phyloP scores from a whole-genome alignment of 2,113 vertebrate species.

The Typhlomys cinereus region DNA sequence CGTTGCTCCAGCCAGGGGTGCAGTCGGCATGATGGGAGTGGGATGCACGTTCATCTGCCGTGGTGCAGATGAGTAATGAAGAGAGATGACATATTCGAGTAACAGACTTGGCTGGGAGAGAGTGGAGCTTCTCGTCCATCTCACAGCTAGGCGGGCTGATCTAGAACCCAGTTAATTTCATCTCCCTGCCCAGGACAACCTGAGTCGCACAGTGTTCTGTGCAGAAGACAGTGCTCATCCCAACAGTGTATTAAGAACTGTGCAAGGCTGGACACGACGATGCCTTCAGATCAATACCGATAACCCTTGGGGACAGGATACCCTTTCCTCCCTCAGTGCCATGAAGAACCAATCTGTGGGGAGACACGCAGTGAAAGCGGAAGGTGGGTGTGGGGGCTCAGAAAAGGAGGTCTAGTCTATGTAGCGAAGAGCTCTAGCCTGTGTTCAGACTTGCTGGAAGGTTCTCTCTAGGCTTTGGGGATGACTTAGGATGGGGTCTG shows the following conservation, averaged over 20 bases:
- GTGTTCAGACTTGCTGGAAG: neutral
- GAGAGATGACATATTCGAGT: neutral
- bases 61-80: neutral
- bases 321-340: neutral
- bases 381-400: neutral
- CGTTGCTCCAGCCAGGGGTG: neutral
- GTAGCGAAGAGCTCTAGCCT: neutral
- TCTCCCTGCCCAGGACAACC: neutral
- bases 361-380: no score
- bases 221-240: neutral
- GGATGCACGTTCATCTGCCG: neutral
- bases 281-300: neutral
- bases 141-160: neutral
- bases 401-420: neutral
- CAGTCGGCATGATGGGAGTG: neutral
- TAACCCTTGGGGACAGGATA: no score
- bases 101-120: neutral
- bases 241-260: neutral
- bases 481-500: neutral
- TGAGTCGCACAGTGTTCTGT: neutral
- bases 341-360: neutral
- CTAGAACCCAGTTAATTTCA: neutral
- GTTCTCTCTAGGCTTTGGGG: neutral
- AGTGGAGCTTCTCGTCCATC: constrained; percentile 31
- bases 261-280: neutral